Conservation (phyloP, 2,888 invertebrate species). For the Drosophila meridiana region DNA sequence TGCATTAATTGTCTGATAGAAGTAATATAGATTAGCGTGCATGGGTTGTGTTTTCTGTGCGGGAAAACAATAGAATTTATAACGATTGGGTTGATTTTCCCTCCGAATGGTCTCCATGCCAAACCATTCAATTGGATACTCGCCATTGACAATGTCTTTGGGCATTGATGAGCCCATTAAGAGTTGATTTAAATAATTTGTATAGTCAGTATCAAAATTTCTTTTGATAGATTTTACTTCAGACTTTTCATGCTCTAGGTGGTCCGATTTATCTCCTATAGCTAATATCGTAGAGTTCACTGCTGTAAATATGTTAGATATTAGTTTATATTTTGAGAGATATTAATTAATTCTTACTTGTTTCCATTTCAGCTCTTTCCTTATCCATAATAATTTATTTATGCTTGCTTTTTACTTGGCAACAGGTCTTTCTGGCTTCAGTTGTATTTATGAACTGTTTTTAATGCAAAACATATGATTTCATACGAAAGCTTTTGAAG, state of each 20-base stretch:
- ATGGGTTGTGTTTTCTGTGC: not conserved
- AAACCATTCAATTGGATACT: constrained; percentile 8
- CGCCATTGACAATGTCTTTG: constrained; percentile 11
- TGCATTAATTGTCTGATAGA: constrained; percentile 6
- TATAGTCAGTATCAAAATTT: not conserved
- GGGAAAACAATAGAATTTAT: constrained; percentile 10
- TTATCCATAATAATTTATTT: not conserved
- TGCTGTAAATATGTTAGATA: not conserved
- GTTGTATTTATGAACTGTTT: not conserved
- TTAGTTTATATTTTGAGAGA: not conserved
- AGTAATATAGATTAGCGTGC: not conserved
- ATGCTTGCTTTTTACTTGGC: not conserved
- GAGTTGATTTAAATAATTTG: constrained; percentile 4
- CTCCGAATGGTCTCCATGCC: not conserved
- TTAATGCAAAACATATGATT: not conserved
- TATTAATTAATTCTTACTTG: not conserved
- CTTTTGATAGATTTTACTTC: too few species aligned
- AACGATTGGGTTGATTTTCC: constrained; percentile 20
- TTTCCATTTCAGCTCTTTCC: not conserved
- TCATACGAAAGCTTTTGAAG: not conserved
- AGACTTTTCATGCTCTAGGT: not conserved
- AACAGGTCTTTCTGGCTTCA: not conserved
- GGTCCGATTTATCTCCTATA: not conserved
- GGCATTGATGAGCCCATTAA: constrained; percentile 7
- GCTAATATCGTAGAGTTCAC: not conserved